A percentile compares a stretch with the other conserved stretches of the same genome.
phyloP scores from a whole-genome alignment of 2,888 invertebrate species.

The Phrixothrix hirtus region DNA sequence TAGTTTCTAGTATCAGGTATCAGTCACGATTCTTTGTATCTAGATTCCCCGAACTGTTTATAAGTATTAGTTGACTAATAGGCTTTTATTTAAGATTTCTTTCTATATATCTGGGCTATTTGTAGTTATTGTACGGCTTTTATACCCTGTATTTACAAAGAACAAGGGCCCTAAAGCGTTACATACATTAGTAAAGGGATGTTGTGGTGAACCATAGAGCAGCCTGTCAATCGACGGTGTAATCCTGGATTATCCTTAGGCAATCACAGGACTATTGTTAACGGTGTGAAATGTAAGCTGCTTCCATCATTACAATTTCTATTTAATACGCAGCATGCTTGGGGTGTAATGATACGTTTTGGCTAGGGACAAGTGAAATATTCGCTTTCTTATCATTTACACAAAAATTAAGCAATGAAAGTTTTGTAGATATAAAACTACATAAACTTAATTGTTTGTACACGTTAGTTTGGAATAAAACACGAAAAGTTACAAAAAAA shows the following conservation, averaged over 20 bases:
- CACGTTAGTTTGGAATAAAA: no score
- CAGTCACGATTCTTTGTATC: not conserved
- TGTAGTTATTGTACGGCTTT: slow-evolving; percentile 5
- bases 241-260: slow-evolving; percentile 56
- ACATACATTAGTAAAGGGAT: slow-evolving; percentile 32
- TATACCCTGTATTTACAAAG: slow-evolving; percentile 24
- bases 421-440: no score
- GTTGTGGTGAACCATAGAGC: slow-evolving; percentile 30
- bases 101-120: slow-evolving; percentile 13
- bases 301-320: slow-evolving; percentile 32
- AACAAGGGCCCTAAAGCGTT: slow-evolving; percentile 26
- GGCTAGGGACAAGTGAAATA: slow-evolving; percentile 12
- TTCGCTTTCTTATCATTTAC: not conserved
- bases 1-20: slow-evolving; percentile 31
- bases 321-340: slow-evolving; percentile 26
- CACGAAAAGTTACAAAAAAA: slow-evolving; percentile 3
- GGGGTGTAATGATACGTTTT: slow-evolving; percentile 27
- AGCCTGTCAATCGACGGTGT: slow-evolving; percentile 53
- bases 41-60: not conserved
- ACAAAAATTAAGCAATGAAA: no score
- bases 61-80: slow-evolving; percentile 22
- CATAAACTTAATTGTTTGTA: no score
- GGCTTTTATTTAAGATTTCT: slow-evolving; percentile 17
- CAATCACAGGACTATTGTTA: slow-evolving; percentile 57
- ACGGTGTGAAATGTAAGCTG: slow-evolving; percentile 56